Evolutionary conservation across 2,797 vertebrate genomes (phyloP), one percentile per base, ranked within the genome.

Genomic region (Mus minutoides): DNA sequence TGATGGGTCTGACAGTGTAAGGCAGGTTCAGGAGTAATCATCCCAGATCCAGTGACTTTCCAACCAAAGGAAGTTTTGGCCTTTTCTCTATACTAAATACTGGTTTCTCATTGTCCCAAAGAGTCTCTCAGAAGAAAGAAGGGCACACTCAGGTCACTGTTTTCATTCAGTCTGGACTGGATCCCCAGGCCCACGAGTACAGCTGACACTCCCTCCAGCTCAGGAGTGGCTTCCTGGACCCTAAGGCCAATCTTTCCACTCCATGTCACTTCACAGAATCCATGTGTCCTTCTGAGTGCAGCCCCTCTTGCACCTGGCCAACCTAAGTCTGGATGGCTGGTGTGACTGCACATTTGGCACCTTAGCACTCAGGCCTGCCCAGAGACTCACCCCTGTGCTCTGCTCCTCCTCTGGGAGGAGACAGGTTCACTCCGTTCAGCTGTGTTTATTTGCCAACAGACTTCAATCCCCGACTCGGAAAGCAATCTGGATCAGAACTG

Each of bases 401-500:
- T 37, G 91, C 93, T 96, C 97, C 96, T 79, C 91, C 96, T 87
- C 78, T 82, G 96, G 94, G 97, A 97, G 95, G 95, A 97, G 83
- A 96, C 95, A 88, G 93, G 98, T 97, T 96, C 97, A 98, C 97
- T 98, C 97, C 98, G 95, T 97, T 99, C 98, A 98, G 98, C 98
- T 98, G 91, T 98, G 98, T 99, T 98, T 99, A 98, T 99, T 99
- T 98, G 98, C 98, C 98, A 98, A 98, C 99, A 99, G 99, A 99
- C 99, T 94, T 99, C 99, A 96, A 99, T 99, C 97, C 98, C 99
- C 2, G 99, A 99, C 99, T 99, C 99, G 0, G 99, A 99, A 98
- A 99, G 98, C 98, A 99, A 99, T 99, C 97, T 99, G 98, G 99
- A 99, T 98, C 99, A 99, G 97, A 99, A 99, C 99, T 99, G 99